These are phyloP conservation scores for Sphaeramia orbicularis DNA, from an alignment of 2,797 vertebrate genomes.

Conservation along the genomic window DNA sequence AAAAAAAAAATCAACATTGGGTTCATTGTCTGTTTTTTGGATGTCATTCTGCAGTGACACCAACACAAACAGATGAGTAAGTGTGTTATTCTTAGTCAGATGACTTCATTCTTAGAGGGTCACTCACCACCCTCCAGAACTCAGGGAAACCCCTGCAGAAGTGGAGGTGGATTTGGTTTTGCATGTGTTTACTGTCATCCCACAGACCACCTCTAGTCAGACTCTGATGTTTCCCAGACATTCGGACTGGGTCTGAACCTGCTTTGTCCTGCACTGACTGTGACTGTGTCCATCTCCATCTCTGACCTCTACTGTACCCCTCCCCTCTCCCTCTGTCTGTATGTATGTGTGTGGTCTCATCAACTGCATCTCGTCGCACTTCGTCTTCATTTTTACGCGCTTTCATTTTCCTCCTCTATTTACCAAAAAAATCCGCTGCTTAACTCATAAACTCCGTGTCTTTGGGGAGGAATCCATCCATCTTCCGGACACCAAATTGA, in stretches of 20 bases:
- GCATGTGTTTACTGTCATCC: too few relatives aligned
- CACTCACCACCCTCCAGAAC: too few relatives aligned
- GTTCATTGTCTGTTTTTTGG: too few relatives aligned
- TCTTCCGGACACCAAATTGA: constrained; percentile 82
- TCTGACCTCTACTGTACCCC: constrained; percentile 7
- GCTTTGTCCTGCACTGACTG: background rate
- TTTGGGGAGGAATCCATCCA: constrained; percentile 81
- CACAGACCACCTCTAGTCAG: too few relatives aligned
- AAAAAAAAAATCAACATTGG: too few relatives aligned
- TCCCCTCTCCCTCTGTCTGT: constrained; percentile 15
- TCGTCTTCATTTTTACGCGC: constrained; percentile 80
- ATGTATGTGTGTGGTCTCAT: constrained; percentile 71
- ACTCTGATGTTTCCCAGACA: too few relatives aligned
- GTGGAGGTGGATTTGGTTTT: too few relatives aligned
- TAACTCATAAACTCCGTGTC: constrained; percentile 82
- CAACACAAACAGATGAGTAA: too few relatives aligned
- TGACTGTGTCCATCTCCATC: background rate
- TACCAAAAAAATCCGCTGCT: constrained; percentile 65
- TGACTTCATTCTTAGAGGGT: too few relatives aligned
- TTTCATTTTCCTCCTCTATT: constrained; percentile 78
- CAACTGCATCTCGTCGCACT: constrained; percentile 71
- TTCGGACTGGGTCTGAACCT: background rate
- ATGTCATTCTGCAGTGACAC: too few relatives aligned
- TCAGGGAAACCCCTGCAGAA: too few relatives aligned
- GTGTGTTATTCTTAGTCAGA: too few relatives aligned